These are phyloP conservation scores for Menura novaehollandiae DNA, from an alignment of 2,113 vertebrate genomes.

Conservation along the genomic window DNA sequence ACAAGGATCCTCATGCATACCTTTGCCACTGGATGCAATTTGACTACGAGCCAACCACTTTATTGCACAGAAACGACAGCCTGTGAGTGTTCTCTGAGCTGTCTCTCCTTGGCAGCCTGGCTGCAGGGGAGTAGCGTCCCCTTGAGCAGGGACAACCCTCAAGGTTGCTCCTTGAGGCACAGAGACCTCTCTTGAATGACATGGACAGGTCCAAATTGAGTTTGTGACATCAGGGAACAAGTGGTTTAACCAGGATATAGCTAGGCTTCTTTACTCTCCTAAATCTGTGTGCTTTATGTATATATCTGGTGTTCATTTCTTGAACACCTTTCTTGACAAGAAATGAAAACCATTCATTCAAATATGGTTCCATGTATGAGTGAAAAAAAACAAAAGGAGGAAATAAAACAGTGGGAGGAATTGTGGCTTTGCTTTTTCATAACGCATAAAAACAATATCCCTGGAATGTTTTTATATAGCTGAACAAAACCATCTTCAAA, in stretches of 20 bases:
- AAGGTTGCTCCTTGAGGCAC: not conserved
- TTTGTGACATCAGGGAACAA: not conserved
- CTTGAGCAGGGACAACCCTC: not conserved
- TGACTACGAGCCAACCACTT: not conserved
- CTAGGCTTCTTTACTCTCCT: not conserved
- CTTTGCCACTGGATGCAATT: not conserved
- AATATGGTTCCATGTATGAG: not conserved
- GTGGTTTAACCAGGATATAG: not conserved
- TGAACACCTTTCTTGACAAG: not conserved
- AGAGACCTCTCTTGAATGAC: not conserved
- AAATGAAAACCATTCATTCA: not conserved
- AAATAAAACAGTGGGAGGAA: not conserved
- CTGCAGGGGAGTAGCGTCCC: not conserved
- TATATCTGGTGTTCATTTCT: not conserved
- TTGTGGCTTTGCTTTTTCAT: not conserved
- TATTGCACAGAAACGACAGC: not conserved
- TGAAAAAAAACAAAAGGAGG: not conserved
- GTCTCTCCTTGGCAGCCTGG: not conserved
- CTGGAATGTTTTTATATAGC: not conserved
- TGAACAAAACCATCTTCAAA: not conserved
- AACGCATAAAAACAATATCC: not conserved
- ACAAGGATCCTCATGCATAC: not conserved
- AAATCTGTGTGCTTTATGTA: not conserved
- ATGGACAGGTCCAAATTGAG: not conserved
- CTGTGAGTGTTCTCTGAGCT: not conserved